A percentile compares a stretch with the other conserved stretches of the same genome.
These are phyloP conservation scores for Harpegnathos saltator DNA, from an alignment of 1,140 invertebrate species.

Conservation along the genomic window DNA sequence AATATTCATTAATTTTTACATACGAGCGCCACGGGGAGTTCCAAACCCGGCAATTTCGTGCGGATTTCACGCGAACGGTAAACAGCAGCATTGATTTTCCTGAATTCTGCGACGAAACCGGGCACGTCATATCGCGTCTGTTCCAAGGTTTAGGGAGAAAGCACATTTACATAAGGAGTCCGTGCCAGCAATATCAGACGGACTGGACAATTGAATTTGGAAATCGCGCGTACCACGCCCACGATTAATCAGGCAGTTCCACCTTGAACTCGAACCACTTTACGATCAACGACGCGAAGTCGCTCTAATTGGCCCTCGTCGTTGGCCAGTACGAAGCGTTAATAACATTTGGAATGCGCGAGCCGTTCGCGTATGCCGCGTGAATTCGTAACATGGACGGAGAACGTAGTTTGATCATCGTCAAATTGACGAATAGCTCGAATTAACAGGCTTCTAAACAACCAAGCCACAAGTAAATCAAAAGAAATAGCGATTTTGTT, in stretches of 20 bases:
- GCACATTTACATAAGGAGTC: constrained; percentile 60
- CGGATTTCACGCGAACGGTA: neutral
- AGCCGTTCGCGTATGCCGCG: constrained; percentile 5
- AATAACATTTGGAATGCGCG: constrained; percentile 48
- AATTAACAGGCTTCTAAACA: too few relatives aligned
- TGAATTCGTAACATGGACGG: constrained; percentile 15
- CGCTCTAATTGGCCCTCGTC: constrained; percentile 67
- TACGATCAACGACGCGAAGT: constrained; percentile 64
- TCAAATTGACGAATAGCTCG: neutral
- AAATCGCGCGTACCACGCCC: constrained; percentile 63
- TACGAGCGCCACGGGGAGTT: neutral
- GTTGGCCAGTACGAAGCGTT: constrained; percentile 8
- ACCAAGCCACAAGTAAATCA: too few relatives aligned
- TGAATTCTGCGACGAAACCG: neutral
- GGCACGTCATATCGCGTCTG: neutral
- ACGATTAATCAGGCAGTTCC: constrained; percentile 48
- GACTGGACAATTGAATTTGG: constrained; percentile 66
- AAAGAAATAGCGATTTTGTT: too few relatives aligned
- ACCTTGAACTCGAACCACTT: constrained; percentile 71
- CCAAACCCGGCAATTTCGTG: neutral
- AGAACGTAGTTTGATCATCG: neutral
- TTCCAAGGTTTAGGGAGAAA: constrained; percentile 61
- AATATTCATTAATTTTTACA: neutral
- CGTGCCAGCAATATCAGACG: neutral
- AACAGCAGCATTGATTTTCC: constrained; percentile 4